Base-by-base conservation (phyloP, 2,797 vertebrate species). In the Pteropus rufus region DNA sequence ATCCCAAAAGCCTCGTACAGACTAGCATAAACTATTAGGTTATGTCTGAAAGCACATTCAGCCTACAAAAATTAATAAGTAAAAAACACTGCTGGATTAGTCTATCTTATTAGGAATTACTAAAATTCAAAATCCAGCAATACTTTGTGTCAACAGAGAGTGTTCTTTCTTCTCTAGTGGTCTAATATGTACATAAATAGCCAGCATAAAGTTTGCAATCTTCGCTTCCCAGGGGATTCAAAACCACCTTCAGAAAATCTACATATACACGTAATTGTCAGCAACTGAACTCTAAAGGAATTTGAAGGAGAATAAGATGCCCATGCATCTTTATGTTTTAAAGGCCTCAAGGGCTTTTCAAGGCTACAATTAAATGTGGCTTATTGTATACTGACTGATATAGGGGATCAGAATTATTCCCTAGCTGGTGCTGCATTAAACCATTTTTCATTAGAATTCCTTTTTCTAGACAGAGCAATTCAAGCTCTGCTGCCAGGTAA, bases 391-490 rank as follows among this genome's bases (percentile, higher is more conserved):
- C 83, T 92, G 96, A 97, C 93, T 96, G 95, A 97, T 87, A 87
- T 75, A 96, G 64, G 49, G 31, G 91, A 90, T 89, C 87, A 72
- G 81, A 98, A 97, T 96, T 90, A 95, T 84, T 97, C 94, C 97
- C 97, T 65, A 82, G 93, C 46, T 85, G 91, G 82, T 58, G 29
- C 93, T 93, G 76, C 92, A 92, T 75, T 96, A 91, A 94, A 93
- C 82, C 89, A 94, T 96, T 97, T 97, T 94, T 96, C 96, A 97
- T 94, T 94, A 95, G 89, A 96, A 96, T 93, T 96, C 80, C 81
- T 97, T 94, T 93, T 81, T 88, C 95, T 72, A 96, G 94, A 95
- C 95, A 98, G 90, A 92, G 65, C 60, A 95, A 89, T 81, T 92
- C 83, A 95, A 96, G 94, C 92, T 96, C 82, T 88, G 86, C 82